Base-by-base conservation (phyloP, 2,888 invertebrate species). In the Exephanes ischioxanthus region DNA sequence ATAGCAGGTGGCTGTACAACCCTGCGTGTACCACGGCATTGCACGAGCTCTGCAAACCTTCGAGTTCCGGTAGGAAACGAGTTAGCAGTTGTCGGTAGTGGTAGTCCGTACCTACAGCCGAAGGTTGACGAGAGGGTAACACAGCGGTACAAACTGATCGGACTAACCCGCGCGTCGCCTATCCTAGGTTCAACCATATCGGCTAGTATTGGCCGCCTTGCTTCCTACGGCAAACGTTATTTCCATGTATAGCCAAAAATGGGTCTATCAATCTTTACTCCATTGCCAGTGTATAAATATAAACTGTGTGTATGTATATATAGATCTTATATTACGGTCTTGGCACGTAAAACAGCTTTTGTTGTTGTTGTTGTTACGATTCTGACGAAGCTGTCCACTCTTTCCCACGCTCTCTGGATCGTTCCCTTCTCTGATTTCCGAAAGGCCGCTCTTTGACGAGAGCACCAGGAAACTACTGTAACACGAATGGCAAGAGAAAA, bases 371-470 rank as follows among this genome's bases (percentile, higher is more conserved):
- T 37, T 19, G 14, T n/a, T 26, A 68, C 48, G 48, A 33, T 55
- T 58, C 30, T 19, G 41, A 33, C 37, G 2, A 81, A 67, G 71
- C 72, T 66, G 63, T 79, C 53, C 33, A 58, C 80, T 73, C 22
- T 84, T 86, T 80, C 73, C 61, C 76, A 79, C 58, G 37, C 51
- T 78, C 73, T 85, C 66, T 79, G 68, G 58, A 26, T 53, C 71
- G 37, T 71, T 83, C 76, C 61, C 58, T 71, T 85, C 78, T 70
- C 71, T 85, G 79, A 82, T 88, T 81, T 75, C 33, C 72, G 72
- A n/a, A 77, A 75, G 30, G 2, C 4, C 30, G 30, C 30, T 22
- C 22, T 22, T 22, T 22, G 1, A 22, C 30, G 30, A 4, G 30
- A 30, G 55, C 58, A 58, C 26, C 58, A 58, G 58, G 26, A 58